phyloP scores from a whole-genome alignment of 1,140 invertebrate genomes.

The Pinna nobilis region DNA sequence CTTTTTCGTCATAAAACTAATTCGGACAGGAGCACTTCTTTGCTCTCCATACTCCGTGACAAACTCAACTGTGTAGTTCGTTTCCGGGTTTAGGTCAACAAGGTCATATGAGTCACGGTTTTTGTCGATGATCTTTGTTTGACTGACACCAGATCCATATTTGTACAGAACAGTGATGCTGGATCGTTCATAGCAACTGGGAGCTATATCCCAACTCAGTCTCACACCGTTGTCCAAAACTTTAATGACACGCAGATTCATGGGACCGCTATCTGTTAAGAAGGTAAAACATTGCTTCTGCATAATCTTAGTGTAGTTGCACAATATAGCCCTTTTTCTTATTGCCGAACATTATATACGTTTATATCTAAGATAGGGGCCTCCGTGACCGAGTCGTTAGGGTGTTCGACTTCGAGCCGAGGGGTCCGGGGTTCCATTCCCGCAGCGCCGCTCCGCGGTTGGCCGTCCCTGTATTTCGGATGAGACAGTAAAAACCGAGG shows the following conservation, averaged over 20 bases:
- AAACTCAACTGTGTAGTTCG: slow-evolving; percentile 21
- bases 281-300: too few relatives aligned
- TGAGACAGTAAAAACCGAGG: too few relatives aligned
- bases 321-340: too few relatives aligned
- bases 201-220: slow-evolving; percentile 18
- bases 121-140: slow-evolving; percentile 5
- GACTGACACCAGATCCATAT: not conserved
- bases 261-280: slow-evolving; percentile 30
- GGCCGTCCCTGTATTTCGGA: too few relatives aligned
- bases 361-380: too few relatives aligned
- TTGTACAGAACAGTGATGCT: slow-evolving; percentile 1
- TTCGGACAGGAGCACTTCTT: slow-evolving; percentile 16
- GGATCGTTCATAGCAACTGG: slow-evolving; percentile 18
- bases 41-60: slow-evolving; percentile 18
- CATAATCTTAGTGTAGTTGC: too few relatives aligned
- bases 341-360: too few relatives aligned
- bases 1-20: slow-evolving; percentile 26
- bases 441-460: too few relatives aligned
- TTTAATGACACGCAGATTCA: slow-evolving; percentile 14
- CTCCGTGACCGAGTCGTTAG: too few relatives aligned
- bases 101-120: slow-evolving; percentile 5
- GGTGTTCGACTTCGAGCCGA: too few relatives aligned
- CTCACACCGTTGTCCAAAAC: slow-evolving; percentile 2
- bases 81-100: slow-evolving; percentile 16
- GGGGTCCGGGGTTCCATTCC: too few relatives aligned